These are phyloP conservation scores for Tricholauxania praeusta DNA, from an alignment of 2,888 invertebrate species.

Conservation along the genomic window DNA sequence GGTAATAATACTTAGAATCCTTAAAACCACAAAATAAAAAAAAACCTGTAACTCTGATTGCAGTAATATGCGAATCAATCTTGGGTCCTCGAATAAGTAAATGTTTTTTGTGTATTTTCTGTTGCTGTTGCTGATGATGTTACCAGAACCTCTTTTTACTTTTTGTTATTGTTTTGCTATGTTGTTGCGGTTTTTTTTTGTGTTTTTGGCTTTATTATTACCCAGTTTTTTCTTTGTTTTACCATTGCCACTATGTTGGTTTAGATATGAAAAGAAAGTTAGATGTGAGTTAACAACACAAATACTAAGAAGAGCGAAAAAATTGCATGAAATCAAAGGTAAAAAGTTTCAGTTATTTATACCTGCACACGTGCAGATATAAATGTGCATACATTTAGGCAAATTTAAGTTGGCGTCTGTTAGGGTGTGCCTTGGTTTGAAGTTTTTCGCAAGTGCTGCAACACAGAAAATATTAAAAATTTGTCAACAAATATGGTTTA, in stretches of 20 bases:
- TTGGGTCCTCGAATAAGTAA: background rate
- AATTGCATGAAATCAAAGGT: background rate
- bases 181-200: background rate
- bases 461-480: too few species aligned
- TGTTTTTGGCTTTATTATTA: slow-evolving; percentile 22
- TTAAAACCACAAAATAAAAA: too few species aligned
- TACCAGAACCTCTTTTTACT: too few species aligned
- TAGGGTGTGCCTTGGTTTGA: too few species aligned
- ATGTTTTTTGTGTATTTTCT: slow-evolving; percentile 2
- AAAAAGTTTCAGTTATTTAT: slow-evolving; percentile 37
- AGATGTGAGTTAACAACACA: background rate
- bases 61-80: too few species aligned
- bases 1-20: too few species aligned
- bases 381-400: background rate
- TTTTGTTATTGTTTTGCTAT: slow-evolving; percentile 4
- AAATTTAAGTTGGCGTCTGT: too few species aligned
- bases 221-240: background rate
- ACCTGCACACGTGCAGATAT: background rate
- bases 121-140: background rate
- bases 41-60: too few species aligned
- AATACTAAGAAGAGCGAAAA: background rate
- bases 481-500: too few species aligned
- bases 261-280: slow-evolving; percentile 10
- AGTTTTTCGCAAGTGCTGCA: too few species aligned
- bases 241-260: background rate